These are phyloP conservation scores for Rhynchomys soricoides DNA, from an alignment of 2,113 vertebrate genomes.

Conservation along the genomic window DNA sequence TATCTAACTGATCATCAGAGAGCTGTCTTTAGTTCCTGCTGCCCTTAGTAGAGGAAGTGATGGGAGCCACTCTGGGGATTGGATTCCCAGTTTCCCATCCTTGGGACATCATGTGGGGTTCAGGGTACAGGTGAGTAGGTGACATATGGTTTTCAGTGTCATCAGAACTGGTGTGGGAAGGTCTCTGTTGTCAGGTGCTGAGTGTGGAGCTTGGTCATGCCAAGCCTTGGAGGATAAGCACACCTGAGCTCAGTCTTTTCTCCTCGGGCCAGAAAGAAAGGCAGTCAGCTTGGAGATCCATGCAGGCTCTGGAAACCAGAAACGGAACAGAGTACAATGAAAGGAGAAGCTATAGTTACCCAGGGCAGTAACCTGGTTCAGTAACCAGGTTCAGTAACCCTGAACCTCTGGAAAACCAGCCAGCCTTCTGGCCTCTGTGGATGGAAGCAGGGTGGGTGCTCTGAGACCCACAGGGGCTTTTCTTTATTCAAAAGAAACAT, in stretches of 20 bases:
- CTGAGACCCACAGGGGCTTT: constrained; percentile 52
- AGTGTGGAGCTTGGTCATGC: constrained; percentile 63
- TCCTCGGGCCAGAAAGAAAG: constrained; percentile 64
- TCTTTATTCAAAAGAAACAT: constrained; percentile 24
- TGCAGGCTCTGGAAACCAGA: constrained; percentile 77
- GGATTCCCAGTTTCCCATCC: background rate
- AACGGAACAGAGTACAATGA: background rate
- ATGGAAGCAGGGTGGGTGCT: constrained; percentile 60
- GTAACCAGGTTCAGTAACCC: too few relatives aligned
- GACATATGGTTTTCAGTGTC: constrained; percentile 28
- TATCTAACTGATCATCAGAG: background rate
- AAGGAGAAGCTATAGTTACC: constrained; percentile 53
- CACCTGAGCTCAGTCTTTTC: constrained; percentile 60
- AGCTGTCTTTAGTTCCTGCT: background rate
- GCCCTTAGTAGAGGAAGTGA: constrained; percentile 14
- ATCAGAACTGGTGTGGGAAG: background rate
- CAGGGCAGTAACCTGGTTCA: constrained; percentile 35
- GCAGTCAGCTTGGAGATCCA: constrained; percentile 70
- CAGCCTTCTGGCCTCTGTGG: constrained; percentile 53
- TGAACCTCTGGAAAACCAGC: constrained; percentile 71
- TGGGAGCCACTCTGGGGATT: background rate
- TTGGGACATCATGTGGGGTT: constrained; percentile 42
- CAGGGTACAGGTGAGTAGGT: background rate
- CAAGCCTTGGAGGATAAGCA: constrained; percentile 68
- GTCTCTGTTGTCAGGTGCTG: background rate